Evolutionary conservation across 2,113 vertebrate species (phyloP).

Genomic region (Sorex araneus): DNA sequence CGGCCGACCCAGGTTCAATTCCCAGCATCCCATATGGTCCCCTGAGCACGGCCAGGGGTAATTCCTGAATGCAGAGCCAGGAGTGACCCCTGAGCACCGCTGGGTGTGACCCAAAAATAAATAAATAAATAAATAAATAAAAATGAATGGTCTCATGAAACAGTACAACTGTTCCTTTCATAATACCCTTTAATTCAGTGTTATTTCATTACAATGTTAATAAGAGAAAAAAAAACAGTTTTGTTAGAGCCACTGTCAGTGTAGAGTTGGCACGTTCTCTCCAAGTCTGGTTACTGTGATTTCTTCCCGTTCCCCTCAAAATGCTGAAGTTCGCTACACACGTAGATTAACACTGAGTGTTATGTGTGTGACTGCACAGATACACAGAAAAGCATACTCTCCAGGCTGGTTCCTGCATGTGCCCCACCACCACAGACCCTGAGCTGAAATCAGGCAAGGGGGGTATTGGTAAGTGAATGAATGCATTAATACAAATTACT

Average conservation of each 20-base stretch:
- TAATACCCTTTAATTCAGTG: not conserved
- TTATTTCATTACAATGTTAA: not conserved
- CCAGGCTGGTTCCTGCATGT: not conserved
- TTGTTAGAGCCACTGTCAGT: not conserved
- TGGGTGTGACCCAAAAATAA: too few relatives aligned
- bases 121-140: conserved; percentile 76
- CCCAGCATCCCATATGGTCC: too few relatives aligned
- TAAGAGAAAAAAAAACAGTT: not conserved
- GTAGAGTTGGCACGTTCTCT: not conserved
- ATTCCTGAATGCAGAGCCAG: too few relatives aligned
- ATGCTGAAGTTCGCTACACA: not conserved
- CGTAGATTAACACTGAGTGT: not conserved
- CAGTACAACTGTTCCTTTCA: not conserved
- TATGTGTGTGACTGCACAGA: not conserved
- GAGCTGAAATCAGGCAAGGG: not conserved
- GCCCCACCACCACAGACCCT: not conserved
- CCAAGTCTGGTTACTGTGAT: not conserved
- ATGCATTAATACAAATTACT: not conserved
- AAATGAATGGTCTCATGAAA: conserved; percentile 37
- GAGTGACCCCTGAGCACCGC: too few relatives aligned
- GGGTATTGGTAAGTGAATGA: not conserved
- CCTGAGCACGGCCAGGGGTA: too few relatives aligned
- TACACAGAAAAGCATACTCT: not conserved
- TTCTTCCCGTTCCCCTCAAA: not conserved
- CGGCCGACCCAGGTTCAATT: too few relatives aligned